Base-by-base conservation (phyloP, 2,797 vertebrate species). In the Chromis chromis region DNA sequence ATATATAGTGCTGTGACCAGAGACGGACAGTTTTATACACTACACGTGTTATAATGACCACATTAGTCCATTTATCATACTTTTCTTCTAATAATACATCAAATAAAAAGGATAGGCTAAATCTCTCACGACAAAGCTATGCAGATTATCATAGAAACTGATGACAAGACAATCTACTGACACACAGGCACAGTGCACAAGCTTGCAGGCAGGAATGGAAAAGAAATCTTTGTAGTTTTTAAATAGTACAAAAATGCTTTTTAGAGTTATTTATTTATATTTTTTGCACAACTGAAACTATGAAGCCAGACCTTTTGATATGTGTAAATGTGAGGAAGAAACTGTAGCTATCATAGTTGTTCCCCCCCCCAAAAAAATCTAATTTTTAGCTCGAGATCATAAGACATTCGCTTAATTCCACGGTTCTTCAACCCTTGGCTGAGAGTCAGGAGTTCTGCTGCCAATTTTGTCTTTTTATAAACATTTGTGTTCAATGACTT, bases 131-230 rank as follows among this genome's bases (percentile, higher is more conserved):
- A 96, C 95, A 93, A 96, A 96, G 96, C 96, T 96, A 97, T 96
- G 94, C 93, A 94, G 95, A 95, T 89, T 95, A 96, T 92, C 91
- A 95, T 96, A 92, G 82, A 94, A 96, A 93, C 95, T 93, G 95
- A 96, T 95, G 95, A 97, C 96, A 93, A 96, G 96, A 96, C 96
- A 94, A 75, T 95, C 95, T 95, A 96, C 89, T 93, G 96, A 97
- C 90, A 93, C 96, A 96, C 96, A 95, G 96, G 96, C 96, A 98
- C 97, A 96, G 96, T 96, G 97, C 96, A 98, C 96, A 97, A 98
- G 96, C 96, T 97, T 94, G 96, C 96, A 96, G 95, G 96, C 96
- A 97, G 96, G 96, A 95, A 96, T 92, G 74, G 84, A 76, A 82
- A 90, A 87, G 1, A 79, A 81, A 85, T 76, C 22, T 79, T 80